phyloP scores from a whole-genome alignment of 2,113 vertebrate genomes.

The Lamprotornis superbus region DNA sequence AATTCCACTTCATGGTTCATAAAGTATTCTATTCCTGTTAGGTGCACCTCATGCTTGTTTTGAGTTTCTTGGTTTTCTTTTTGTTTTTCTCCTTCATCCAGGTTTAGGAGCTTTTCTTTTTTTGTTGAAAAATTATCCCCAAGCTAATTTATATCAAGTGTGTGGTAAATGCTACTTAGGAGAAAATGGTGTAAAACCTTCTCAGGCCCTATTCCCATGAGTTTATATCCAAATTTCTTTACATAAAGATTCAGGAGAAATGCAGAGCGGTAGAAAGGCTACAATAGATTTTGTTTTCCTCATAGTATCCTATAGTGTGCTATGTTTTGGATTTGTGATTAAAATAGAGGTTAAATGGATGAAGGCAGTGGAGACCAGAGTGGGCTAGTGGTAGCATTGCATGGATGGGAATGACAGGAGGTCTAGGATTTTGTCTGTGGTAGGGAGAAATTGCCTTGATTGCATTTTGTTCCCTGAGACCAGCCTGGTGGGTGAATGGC shows the following conservation, averaged over 20 bases:
- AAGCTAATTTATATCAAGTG: neutral
- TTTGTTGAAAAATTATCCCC: neutral
- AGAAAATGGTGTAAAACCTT: neutral
- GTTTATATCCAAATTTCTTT: neutral
- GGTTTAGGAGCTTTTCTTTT: neutral
- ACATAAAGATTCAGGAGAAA: neutral
- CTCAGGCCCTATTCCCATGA: neutral
- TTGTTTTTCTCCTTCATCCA: neutral
- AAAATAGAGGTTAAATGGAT: neutral
- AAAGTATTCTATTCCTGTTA: neutral
- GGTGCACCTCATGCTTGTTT: neutral
- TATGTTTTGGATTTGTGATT: neutral
- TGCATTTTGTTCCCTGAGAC: neutral
- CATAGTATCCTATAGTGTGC: neutral
- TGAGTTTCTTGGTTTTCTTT: neutral
- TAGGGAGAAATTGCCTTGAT: neutral
- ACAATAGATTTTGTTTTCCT: neutral
- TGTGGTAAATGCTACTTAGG: neutral
- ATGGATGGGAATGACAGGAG: neutral
- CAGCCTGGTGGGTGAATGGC: rapidly evolving
- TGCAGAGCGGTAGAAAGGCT: neutral
- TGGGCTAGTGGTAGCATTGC: neutral
- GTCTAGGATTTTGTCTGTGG: neutral
- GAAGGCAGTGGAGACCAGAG: neutral
- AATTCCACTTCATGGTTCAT: neutral